Base-by-base conservation (phyloP, 2,888 invertebrate species). In the Hydrotaea diabolus region DNA sequence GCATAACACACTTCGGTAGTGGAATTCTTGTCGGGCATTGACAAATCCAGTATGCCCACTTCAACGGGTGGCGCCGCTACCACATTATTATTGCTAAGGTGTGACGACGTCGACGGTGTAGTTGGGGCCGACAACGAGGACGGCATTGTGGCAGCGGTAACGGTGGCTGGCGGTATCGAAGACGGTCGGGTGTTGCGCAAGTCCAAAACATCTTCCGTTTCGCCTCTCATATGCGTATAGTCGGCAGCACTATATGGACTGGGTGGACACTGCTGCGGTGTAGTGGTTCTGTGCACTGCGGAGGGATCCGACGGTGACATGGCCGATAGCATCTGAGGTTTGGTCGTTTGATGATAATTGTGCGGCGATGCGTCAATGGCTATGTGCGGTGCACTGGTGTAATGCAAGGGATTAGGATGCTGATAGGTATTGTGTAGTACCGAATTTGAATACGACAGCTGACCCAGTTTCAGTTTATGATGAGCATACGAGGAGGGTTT, bases 21-120 rank as follows among this genome's bases (percentile, higher is more conserved):
- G 15, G 97, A 96, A 93, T 97, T 97, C 93, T 97, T 97, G 93
- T 97, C 97, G 13, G 97, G 97, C 97, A 97, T 97, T 85, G 97
- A 97, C 82, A 97, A 94, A 93, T 97, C 97, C 83, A 97, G 93
- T 89, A 97, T 97, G 91, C 97, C 97, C 53, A 96, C 95, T 89
- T 96, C 96, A n/a, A 95, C 94, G 59, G 94, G 84, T 43, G 43
- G 21, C 2, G 46, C 69, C 13, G 21, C 23, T 21, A 23, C 17
- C 31, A 31, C 31, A 31, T 31, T 31, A 15, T 69, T 69, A 21
- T 39, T 66, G 8, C 2, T 43, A 17, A 19, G 43, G 23, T 80
- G 89, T 85, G 90, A 85, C 93, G 92, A 87, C 82, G 0, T 87
- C 85, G 77, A 86, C 87, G 85, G 71, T 82, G 87, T 87, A 87